Base-by-base conservation (phyloP, 1,140 invertebrate species). In the Bombus vancouverensis region DNA sequence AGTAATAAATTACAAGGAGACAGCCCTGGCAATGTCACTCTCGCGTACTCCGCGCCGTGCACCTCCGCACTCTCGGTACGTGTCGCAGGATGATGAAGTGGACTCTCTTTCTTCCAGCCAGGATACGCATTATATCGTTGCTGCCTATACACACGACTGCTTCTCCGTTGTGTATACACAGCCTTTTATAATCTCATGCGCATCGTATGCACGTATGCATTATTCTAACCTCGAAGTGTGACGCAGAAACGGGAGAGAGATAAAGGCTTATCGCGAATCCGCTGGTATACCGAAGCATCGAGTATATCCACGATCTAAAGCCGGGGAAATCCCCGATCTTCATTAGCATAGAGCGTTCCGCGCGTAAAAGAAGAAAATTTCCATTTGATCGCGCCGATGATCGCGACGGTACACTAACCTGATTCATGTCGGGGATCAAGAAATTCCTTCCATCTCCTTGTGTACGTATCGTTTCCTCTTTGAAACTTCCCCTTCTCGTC, bases 21-120 rank as follows among this genome's bases (percentile, higher is more conserved):
- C 85, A 78, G 80, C 32, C 34, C n/a, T 62, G 85, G 73, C 75
- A 75, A 86, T 70, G 80, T 83, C 62, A 81, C 37, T 62, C 53
- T 62, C 75, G 75, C 75, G 75, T n/a, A n/a, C 3, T 76, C 18
- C 47, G 9, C n/a, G 42, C 47, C 25, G 10, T n/a, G 25, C 70
- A 39, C 70, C 70, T n/a, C 37, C 39, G 70, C 37, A 37, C 68
- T 39, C 59, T 62, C 39, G 28, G 28, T 72, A 13, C 5, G 44
- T 13, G 59, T 57, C 75, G 81, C 85, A 53, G 84, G 68, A 89
- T 89, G 85, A 90, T 83, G 77, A 87, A 90, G 84, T 90, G 81
- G 80, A 66, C 89, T 84, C 77, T 76, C 81, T 42, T 15, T 47
- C 66, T 70, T 37, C 25, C 74, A 53, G 53, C 42, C 76, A 53